phyloP scores from a whole-genome alignment of 2,888 invertebrate species.

The Eristalis arbustorum region DNA sequence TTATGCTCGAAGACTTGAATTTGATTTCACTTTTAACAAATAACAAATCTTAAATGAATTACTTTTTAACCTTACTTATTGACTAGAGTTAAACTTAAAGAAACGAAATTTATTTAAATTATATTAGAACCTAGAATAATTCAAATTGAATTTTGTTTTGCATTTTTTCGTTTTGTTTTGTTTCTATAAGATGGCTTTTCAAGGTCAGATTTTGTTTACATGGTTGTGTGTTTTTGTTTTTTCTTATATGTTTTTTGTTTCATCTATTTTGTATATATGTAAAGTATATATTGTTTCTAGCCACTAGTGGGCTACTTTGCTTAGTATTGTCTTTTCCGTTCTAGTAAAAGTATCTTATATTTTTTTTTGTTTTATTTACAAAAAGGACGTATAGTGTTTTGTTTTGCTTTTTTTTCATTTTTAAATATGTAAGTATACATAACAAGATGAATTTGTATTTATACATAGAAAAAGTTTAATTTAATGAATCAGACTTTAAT shows the following conservation, averaged over 20 bases:
- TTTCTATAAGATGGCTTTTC: constrained; percentile 16
- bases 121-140: constrained; percentile 26
- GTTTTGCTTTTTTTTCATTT: constrained; percentile 11
- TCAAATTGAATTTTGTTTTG: not conserved
- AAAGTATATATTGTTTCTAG: constrained; percentile 6
- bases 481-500: constrained; percentile 67
- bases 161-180: not conserved
- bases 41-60: constrained; percentile 48
- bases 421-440: constrained; percentile 17
- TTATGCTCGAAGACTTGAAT: constrained; percentile 66
- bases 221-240: constrained; percentile 4
- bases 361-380: constrained; percentile 52
- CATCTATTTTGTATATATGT: constrained; percentile 21
- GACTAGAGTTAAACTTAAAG: constrained; percentile 62
- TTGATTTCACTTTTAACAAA: constrained; percentile 43
- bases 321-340: constrained; percentile 69
- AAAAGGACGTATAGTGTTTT: constrained; percentile 12
- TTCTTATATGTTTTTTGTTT: not conserved
- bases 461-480: constrained; percentile 27
- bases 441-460: constrained; percentile 39
- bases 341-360: constrained; percentile 34
- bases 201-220: constrained; percentile 7
- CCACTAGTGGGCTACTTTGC: constrained; percentile 35
- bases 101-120: constrained; percentile 24
- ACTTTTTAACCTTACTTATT: constrained; percentile 48